phyloP scores from a whole-genome alignment of 2,797 vertebrate species.

The Graptemys geographica region DNA sequence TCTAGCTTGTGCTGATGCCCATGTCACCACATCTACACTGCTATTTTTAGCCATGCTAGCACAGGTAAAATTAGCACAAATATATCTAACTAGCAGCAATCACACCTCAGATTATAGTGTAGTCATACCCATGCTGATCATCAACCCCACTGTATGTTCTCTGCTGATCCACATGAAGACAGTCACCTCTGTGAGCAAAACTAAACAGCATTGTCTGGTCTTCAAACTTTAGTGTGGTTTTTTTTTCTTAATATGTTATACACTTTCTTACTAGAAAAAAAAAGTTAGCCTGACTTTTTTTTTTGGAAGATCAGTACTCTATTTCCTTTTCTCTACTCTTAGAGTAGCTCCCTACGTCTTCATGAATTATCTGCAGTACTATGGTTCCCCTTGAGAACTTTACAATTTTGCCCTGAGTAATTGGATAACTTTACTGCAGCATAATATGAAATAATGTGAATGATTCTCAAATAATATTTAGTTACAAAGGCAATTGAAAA shows the following conservation, averaged over 20 bases:
- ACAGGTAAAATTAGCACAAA: background rate
- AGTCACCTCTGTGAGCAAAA: accelerated
- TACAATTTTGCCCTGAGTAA: background rate
- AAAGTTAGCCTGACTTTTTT: background rate
- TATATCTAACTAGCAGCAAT: background rate
- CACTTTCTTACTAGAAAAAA: background rate
- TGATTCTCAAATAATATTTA: background rate
- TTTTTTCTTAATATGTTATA: background rate
- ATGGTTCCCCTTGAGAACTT: background rate
- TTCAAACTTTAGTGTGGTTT: background rate
- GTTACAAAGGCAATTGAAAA: background rate
- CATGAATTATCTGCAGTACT: background rate
- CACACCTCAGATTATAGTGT: background rate
- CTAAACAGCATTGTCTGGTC: background rate
- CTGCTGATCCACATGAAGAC: background rate
- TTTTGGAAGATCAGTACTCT: background rate
- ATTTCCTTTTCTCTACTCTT: background rate
- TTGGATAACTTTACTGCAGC: background rate
- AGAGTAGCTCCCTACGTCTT: background rate
- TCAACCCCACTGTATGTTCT: background rate
- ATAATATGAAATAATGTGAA: background rate
- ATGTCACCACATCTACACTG: background rate
- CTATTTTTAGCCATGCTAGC: background rate
- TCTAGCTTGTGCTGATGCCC: background rate
- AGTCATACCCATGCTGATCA: accelerated